These are phyloP conservation scores for Trachymyrmex cornetzi DNA, from an alignment of 1,140 invertebrate genomes.

Conservation along the genomic window DNA sequence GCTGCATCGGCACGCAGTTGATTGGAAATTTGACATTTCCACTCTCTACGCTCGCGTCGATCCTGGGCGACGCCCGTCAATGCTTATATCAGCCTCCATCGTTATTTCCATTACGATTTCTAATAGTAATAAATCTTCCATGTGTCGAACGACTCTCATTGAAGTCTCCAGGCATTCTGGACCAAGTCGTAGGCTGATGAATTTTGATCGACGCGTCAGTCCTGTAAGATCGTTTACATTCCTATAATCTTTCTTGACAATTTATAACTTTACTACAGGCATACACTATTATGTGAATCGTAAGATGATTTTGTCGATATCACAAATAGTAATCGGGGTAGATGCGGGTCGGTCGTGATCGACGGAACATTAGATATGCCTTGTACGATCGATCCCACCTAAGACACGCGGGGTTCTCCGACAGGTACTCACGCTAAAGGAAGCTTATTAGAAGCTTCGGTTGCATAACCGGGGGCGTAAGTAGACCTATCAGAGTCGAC, in stretches of 20 bases:
- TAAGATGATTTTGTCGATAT: conserved; percentile 32
- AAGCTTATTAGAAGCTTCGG: conserved; percentile 77
- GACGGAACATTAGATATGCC: conserved; percentile 52
- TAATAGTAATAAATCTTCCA: conserved; percentile 14
- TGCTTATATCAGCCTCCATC: neutral
- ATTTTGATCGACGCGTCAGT: conserved; percentile 12
- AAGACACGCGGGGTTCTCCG: conserved; percentile 61
- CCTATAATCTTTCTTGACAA: neutral
- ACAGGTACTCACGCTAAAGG: conserved; percentile 73
- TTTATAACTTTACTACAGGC: conserved; percentile 3
- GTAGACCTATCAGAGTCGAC: conserved; percentile 74
- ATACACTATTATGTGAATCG: conserved; percentile 1
- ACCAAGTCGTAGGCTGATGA: conserved; percentile 23
- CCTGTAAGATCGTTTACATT: neutral
- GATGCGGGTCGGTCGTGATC: conserved; percentile 65
- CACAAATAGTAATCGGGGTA: conserved; percentile 22
- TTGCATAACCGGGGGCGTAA: conserved; percentile 79
- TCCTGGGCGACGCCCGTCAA: neutral
- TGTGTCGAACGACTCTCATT: neutral
- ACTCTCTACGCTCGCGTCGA: neutral
- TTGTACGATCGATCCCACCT: conserved; percentile 47
- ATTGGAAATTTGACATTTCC: conserved; percentile 58
- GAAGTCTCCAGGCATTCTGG: conserved; percentile 25
- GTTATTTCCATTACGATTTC: conserved; percentile 32
- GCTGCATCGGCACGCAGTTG: conserved; percentile 13